phyloP scores from a whole-genome alignment of 2,888 invertebrate species.

The Sialis fuliginosa region DNA sequence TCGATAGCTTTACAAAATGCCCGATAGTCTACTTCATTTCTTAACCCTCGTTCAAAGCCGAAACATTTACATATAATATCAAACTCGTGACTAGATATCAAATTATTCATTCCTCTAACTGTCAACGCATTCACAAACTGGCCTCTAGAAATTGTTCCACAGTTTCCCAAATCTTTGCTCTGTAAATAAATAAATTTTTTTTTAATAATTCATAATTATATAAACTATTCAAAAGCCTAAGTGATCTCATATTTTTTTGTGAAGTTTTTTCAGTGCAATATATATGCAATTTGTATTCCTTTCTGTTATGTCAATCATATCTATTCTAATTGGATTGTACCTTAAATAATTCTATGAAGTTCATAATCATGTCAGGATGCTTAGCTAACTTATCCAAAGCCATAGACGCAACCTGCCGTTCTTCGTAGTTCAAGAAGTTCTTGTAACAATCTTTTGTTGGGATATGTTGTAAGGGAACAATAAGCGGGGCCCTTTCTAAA shows the following conservation, averaged over 20 bases:
- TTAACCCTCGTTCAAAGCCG: slow-evolving; percentile 40
- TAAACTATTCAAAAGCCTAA: neutral
- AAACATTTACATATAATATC: slow-evolving; percentile 59
- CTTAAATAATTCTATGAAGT: slow-evolving; percentile 48
- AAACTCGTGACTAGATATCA: slow-evolving; percentile 47
- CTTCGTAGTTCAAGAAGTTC: slow-evolving; percentile 56
- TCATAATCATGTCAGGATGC: slow-evolving; percentile 45
- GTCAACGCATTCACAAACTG: slow-evolving; percentile 48
- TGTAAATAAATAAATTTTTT: slow-evolving; percentile 20
- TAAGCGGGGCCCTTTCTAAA: slow-evolving; percentile 46
- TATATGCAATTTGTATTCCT: neutral
- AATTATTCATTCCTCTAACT: slow-evolving; percentile 39
- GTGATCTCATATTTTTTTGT: neutral
- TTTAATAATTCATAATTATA: too few relatives aligned
- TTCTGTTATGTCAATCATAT: too few relatives aligned
- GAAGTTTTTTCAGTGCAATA: neutral
- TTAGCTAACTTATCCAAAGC: slow-evolving; percentile 51
- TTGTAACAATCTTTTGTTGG: slow-evolving; percentile 43
- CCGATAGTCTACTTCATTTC: slow-evolving; percentile 50
- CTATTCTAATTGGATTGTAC: too few relatives aligned
- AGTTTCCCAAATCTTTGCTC: slow-evolving; percentile 49
- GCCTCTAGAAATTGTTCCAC: slow-evolving; percentile 45
- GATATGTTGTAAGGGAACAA: slow-evolving; percentile 50
- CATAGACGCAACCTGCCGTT: slow-evolving; percentile 40
- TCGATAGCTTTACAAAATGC: slow-evolving; percentile 48